Evolutionary conservation across 2,797 vertebrate species (phyloP).

Genomic region (Momotus momota): DNA sequence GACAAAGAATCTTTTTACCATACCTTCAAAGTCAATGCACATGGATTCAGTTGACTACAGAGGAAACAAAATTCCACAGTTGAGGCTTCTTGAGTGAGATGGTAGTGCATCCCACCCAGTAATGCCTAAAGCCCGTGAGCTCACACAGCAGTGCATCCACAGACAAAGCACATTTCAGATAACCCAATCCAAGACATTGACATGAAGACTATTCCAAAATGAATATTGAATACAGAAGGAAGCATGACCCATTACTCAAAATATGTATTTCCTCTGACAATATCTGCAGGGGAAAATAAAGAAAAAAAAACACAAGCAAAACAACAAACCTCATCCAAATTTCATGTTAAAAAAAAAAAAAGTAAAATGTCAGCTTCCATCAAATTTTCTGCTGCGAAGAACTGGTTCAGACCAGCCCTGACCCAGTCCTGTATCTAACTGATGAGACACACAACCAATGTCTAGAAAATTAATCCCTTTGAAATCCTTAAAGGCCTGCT

Average conservation of each 20-base stretch:
- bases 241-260: background rate
- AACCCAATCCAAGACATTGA: background rate
- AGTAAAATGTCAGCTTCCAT: background rate
- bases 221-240: background rate
- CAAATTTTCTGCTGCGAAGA: background rate
- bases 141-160: background rate
- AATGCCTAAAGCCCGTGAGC: background rate
- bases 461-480: background rate
- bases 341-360: background rate
- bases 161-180: background rate
- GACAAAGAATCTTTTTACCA: background rate
- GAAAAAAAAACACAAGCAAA: background rate
- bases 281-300: background rate
- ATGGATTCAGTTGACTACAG: background rate
- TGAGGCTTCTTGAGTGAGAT: background rate
- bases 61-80: constrained; percentile 21
- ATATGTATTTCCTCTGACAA: constrained; percentile 27
- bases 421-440: background rate
- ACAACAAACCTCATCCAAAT: background rate
- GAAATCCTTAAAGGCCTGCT: background rate
- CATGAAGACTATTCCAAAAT: background rate
- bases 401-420: background rate
- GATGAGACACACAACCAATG: background rate
- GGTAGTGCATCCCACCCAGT: background rate
- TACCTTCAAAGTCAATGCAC: background rate